Evolutionary conservation across 92 coral and sea anemone species (phyloP).

Genomic region (Montipora capitata): DNA sequence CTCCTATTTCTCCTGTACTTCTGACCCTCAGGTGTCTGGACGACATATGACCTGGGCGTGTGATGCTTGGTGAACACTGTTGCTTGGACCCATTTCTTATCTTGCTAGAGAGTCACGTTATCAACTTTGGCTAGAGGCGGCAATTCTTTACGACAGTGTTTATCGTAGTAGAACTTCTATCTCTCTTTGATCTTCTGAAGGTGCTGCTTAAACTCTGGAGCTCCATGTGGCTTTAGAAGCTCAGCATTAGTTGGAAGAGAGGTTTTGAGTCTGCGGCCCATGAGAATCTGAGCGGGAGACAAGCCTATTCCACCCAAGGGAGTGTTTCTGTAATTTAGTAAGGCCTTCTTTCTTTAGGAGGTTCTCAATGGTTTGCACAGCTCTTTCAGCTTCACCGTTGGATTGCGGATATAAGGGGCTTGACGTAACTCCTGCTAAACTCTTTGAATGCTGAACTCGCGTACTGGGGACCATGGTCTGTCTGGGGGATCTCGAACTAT

Average conservation of each 20-base stretch:
- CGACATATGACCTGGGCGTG: no score
- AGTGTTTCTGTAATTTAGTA: conserved; percentile 49
- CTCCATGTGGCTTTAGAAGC: background rate
- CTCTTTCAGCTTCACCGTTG: conserved; percentile 33
- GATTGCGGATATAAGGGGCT: conserved; percentile 43
- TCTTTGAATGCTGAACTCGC: conserved; percentile 3
- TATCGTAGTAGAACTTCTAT: conserved; percentile 34
- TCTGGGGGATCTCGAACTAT: conserved; percentile 29
- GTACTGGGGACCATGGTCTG: conserved; percentile 45
- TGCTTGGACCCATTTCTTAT: conserved; percentile 58
- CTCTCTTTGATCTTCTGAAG: conserved; percentile 17
- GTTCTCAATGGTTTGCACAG: conserved; percentile 10
- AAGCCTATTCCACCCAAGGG: conserved; percentile 40
- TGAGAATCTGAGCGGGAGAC: conserved; percentile 25
- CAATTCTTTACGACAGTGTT: conserved; percentile 60
- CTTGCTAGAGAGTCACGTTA: conserved; percentile 55
- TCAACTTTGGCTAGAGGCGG: conserved; percentile 60
- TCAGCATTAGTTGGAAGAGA: conserved; percentile 35
- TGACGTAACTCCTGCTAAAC: conserved; percentile 10
- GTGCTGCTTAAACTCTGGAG: conserved; percentile 16
- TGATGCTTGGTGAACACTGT: no score
- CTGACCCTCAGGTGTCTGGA: conserved; percentile 16
- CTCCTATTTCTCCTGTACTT: background rate
- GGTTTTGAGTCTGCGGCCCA: conserved; percentile 31
- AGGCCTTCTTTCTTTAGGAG: conserved; percentile 33